phyloP scores from a whole-genome alignment of 2,113 vertebrate genomes.

The Halcyon malimbica region DNA sequence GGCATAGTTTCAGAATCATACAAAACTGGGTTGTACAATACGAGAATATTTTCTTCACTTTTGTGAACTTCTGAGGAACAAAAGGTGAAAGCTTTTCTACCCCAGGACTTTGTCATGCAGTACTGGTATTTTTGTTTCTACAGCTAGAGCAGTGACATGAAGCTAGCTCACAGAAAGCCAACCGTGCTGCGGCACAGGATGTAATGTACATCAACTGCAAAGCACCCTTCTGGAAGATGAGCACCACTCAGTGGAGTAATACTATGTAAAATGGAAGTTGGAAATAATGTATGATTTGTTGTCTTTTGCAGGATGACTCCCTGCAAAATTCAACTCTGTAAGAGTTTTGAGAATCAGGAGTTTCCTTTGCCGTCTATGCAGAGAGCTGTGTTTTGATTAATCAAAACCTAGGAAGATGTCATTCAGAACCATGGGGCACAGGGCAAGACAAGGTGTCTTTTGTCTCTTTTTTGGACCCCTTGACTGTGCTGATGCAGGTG shows the following conservation, averaged over 20 bases:
- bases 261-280: neutral
- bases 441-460: neutral
- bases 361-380: neutral
- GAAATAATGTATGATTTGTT: neutral
- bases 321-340: neutral
- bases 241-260: neutral
- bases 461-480: neutral
- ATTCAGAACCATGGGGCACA: neutral
- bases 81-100: neutral
- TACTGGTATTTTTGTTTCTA: neutral
- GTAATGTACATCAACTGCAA: neutral
- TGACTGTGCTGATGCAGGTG: conserved; percentile 14
- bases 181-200: neutral
- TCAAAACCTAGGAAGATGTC: conserved; percentile 1
- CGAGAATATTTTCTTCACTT: neutral
- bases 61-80: neutral
- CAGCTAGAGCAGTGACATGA: neutral
- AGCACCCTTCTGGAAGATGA: neutral
- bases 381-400: neutral
- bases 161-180: neutral
- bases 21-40: neutral
- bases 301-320: neutral
- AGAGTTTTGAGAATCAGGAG: neutral
- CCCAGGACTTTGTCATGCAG: neutral
- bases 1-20: neutral